Evolutionary conservation across 1,140 invertebrate genomes (phyloP).

Genomic region (Drosophila paulistorum): DNA sequence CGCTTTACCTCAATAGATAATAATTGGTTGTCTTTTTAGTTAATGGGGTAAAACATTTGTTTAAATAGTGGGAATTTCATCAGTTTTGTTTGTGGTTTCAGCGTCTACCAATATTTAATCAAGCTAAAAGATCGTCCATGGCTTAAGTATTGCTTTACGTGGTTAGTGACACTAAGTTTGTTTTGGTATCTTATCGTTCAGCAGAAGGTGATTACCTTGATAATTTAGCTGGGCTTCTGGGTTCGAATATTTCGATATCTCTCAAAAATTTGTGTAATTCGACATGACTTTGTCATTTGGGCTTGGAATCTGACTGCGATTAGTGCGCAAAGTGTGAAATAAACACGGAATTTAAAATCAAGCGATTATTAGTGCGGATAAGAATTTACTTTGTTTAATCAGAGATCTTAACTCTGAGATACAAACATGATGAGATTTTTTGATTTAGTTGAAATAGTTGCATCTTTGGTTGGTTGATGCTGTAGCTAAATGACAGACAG

Average conservation of each 20-base stretch:
- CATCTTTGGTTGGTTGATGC: too few relatives aligned
- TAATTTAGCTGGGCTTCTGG: constrained; percentile 21
- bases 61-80: constrained; percentile 67
- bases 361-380: too few relatives aligned
- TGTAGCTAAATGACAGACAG: too few relatives aligned
- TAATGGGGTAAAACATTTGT: constrained; percentile 60
- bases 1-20: constrained; percentile 21
- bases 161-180: constrained; percentile 17
- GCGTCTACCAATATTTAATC: constrained; percentile 58
- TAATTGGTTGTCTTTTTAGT: constrained; percentile 27
- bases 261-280: constrained; percentile 33
- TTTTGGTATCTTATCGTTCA: constrained; percentile 54
- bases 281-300: constrained; percentile 33
- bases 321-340: not conserved
- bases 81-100: constrained; percentile 46
- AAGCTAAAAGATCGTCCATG: constrained; percentile 55
- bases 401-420: too few relatives aligned
- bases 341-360: too few relatives aligned
- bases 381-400: too few relatives aligned
- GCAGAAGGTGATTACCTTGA: constrained; percentile 45
- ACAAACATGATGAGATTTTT: too few relatives aligned
- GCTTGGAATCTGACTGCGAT: constrained; percentile 4
- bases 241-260: constrained; percentile 15
- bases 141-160: constrained; percentile 18
- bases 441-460: too few relatives aligned